phyloP scores from a whole-genome alignment of 2,888 invertebrate species.

The Rotaria socialis region DNA sequence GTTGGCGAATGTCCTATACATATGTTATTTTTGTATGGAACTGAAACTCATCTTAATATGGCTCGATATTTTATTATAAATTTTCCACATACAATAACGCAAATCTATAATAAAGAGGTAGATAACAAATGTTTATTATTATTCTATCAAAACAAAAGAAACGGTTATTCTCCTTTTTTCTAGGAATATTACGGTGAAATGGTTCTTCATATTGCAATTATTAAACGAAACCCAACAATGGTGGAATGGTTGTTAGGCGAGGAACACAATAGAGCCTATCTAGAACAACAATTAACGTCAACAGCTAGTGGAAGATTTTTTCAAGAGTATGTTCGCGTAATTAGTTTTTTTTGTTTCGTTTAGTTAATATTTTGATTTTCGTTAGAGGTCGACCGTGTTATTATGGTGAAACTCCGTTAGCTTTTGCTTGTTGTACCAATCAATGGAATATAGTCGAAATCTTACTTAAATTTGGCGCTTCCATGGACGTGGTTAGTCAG shows the following conservation, averaged over 20 bases:
- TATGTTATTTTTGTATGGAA: conserved; percentile 7
- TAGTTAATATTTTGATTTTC: too few relatives aligned
- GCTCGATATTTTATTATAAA: background rate
- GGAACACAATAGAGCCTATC: background rate
- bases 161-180: too few relatives aligned
- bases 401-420: background rate
- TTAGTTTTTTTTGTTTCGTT: background rate
- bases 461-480: background rate
- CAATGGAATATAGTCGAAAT: background rate
- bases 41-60: background rate
- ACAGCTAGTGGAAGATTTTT: background rate
- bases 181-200: background rate
- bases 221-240: background rate
- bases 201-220: background rate
- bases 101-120: background rate
- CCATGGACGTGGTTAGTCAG: background rate
- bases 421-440: conserved; percentile 18
- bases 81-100: background rate
- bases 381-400: background rate
- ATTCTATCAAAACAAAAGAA: background rate
- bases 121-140: too few relatives aligned
- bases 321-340: background rate
- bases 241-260: background rate
- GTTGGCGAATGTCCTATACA: background rate
- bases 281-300: background rate